A percentile compares a stretch with the other conserved stretches of the same genome.
phyloP scores from a whole-genome alignment of 2,113 vertebrate species.

The Hippocampus guttulatus region DNA sequence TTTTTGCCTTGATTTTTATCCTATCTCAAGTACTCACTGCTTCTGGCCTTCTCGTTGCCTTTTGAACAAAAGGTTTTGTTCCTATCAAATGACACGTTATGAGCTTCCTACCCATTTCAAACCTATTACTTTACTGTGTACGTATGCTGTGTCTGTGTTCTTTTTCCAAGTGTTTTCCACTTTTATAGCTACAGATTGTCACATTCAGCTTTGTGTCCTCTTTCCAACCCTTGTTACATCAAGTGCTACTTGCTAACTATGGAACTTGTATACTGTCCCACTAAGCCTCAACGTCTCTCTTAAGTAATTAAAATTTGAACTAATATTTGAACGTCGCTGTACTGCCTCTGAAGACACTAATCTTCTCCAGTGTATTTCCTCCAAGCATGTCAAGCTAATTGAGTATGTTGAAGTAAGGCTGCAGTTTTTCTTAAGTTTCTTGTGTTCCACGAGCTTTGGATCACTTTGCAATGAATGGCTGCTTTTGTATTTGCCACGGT shows the following conservation, averaged over 20 bases:
- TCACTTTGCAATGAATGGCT: not conserved
- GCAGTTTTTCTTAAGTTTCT: constrained; percentile 11
- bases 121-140: not conserved
- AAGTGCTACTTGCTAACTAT: constrained; percentile 12
- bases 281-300: constrained; percentile 3
- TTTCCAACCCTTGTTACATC: not conserved
- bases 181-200: not conserved
- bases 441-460: constrained; percentile 15
- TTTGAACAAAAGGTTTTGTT: constrained; percentile 11
- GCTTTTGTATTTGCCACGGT: constrained; percentile 1
- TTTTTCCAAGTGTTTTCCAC: no score
- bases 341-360: constrained; percentile 10
- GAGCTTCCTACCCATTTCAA: not conserved
- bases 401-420: constrained; percentile 21
- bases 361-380: constrained; percentile 20
- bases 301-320: constrained; percentile 14
- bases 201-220: not conserved
- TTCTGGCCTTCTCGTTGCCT: constrained; percentile 19
- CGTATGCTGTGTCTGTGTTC: not conserved
- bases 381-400: constrained; percentile 18
- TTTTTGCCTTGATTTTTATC: constrained; percentile 11
- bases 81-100: not conserved
- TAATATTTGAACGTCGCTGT: constrained; percentile 5
- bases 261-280: constrained; percentile 13
- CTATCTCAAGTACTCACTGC: constrained; percentile 4